Percentiles rank a stretch among this genome's conserved stretches.
These are phyloP conservation scores for Machimus rusticus DNA, from an alignment of 2,888 invertebrate genomes.

Conservation along the genomic window DNA sequence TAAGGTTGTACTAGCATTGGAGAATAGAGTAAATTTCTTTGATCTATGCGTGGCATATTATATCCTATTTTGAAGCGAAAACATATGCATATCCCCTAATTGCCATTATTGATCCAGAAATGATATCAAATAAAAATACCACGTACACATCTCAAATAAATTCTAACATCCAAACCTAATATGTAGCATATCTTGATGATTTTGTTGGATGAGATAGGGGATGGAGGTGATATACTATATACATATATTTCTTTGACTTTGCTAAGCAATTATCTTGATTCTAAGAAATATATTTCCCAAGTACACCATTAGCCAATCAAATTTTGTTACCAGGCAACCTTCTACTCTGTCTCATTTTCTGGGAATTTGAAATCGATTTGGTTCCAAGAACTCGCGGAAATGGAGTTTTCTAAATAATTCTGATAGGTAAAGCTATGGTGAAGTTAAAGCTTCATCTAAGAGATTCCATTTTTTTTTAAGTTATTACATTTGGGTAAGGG, in stretches of 20 bases:
- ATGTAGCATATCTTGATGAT: background rate
- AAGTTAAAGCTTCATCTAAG: background rate
- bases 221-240: background rate
- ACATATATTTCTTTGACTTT: background rate
- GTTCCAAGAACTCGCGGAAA: conserved; percentile 4
- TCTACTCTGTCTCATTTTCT: background rate
- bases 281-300: background rate
- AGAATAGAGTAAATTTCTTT: background rate
- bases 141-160: background rate
- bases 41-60: background rate
- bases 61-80: background rate
- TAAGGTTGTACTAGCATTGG: no score
- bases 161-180: background rate
- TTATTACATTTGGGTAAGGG: background rate
- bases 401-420: background rate
- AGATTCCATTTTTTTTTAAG: background rate
- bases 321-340: background rate
- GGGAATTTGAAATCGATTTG: background rate
- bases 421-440: background rate
- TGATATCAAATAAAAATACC: background rate
- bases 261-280: background rate
- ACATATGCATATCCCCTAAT: background rate
- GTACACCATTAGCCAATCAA: background rate
- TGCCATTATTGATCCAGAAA: background rate
- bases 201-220: background rate